Conservation (phyloP, 2,888 invertebrate species). For the Plagodis pulveraria region DNA sequence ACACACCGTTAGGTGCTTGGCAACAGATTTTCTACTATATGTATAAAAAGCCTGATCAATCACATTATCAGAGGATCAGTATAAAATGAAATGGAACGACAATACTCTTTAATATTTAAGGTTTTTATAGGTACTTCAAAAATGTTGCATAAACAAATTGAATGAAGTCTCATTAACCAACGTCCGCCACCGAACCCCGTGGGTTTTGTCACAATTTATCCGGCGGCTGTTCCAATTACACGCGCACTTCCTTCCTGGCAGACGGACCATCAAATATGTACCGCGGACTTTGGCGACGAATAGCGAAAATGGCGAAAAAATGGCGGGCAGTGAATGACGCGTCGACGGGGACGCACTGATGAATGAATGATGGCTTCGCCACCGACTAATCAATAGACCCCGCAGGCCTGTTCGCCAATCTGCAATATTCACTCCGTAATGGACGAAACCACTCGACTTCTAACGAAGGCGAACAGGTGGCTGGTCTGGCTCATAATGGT, state of each 20-base stretch:
- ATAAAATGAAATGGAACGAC: neutral
- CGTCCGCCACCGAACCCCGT: conserved; percentile 45
- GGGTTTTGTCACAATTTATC: conserved; percentile 55
- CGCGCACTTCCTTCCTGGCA: conserved; percentile 67
- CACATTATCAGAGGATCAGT: neutral
- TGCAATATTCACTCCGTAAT: conserved; percentile 64
- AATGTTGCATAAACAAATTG: conserved; percentile 25
- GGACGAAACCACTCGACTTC: conserved; percentile 52
- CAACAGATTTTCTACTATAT: no score
- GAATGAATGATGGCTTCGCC: conserved; percentile 72
- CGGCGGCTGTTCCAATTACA: conserved; percentile 69
- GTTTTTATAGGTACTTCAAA: neutral
- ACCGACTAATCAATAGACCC: conserved; percentile 57
- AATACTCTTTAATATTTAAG: neutral
- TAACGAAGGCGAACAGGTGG: conserved; percentile 33
- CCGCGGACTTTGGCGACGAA: conserved; percentile 58
- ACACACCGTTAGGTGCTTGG: no score
- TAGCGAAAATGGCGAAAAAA: conserved; percentile 48
- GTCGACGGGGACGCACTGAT: conserved; percentile 60
- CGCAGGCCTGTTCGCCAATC: conserved; percentile 31
- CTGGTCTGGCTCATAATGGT: conserved; percentile 2
- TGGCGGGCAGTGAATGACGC: conserved; percentile 56
- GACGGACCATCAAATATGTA: conserved; percentile 73
- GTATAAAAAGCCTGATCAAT: no score
- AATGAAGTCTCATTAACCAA: conserved; percentile 50